Conservation (phyloP, 2,797 vertebrate species). For the Anguilla marmorata region DNA sequence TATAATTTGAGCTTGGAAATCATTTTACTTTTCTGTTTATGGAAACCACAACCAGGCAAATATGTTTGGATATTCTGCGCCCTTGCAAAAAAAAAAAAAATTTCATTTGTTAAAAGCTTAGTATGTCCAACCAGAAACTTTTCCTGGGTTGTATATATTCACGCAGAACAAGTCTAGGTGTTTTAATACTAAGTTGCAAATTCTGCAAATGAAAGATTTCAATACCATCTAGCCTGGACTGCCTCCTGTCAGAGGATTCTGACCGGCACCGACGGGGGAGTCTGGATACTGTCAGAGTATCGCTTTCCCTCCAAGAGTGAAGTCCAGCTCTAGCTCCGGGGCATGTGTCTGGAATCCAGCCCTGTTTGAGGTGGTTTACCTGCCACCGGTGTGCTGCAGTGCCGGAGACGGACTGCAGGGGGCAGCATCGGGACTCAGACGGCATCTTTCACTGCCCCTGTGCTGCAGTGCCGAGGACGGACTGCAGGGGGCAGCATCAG, state of each 20-base stretch:
- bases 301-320: background rate
- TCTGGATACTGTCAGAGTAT: constrained; percentile 11
- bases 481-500: background rate
- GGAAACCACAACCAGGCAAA: background rate
- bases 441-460: background rate
- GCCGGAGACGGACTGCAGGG: background rate
- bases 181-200: background rate
- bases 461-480: background rate
- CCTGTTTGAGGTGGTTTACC: background rate
- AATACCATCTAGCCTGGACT: background rate
- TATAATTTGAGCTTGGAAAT: background rate
- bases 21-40: background rate
- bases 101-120: background rate
- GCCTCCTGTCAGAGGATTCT: background rate
- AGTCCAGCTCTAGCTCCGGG: background rate
- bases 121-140: background rate
- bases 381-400: background rate
- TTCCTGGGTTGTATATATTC: background rate
- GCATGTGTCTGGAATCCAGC: too few relatives aligned
- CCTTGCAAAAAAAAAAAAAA: too few relatives aligned
- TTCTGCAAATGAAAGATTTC: background rate
- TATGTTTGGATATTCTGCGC: background rate
- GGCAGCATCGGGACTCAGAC: background rate
- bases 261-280: background rate
- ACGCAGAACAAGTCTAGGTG: background rate